A percentile compares a stretch with the other conserved stretches of the same genome.
Conservation (phyloP, 2,888 invertebrate genomes). For the Adelphocoris suturalis region DNA sequence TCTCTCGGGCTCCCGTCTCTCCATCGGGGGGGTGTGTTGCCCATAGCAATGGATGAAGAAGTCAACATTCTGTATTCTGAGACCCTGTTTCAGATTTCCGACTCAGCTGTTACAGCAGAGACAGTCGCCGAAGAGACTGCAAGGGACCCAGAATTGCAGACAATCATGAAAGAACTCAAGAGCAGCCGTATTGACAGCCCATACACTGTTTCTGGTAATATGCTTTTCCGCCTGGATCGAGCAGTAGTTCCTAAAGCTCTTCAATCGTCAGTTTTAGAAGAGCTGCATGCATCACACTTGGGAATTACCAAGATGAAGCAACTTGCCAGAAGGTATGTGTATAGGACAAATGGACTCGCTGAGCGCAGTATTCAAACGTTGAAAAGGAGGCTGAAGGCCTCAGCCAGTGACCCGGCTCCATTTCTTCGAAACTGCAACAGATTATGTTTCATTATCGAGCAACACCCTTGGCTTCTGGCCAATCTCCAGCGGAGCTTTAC, state of each 20-base stretch:
- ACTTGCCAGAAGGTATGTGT: slow-evolving; percentile 74
- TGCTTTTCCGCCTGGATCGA: slow-evolving; percentile 21
- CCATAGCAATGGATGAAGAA: slow-evolving; percentile 33
- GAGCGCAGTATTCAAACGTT: no score
- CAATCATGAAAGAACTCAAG: not conserved
- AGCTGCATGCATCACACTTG: slow-evolving; percentile 13
- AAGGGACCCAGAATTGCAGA: not conserved
- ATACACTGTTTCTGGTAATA: not conserved
- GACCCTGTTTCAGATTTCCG: slow-evolving; percentile 8
- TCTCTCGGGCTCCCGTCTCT: slow-evolving; percentile 45
- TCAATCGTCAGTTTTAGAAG: not conserved
- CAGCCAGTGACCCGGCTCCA: no score
- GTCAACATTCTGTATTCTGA: not conserved
- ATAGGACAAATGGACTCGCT: no score
- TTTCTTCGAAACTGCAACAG: no score
- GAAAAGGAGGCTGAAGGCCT: no score
- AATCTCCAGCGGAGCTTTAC: no score
- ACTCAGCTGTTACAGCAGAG: not conserved
- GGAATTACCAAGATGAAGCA: slow-evolving; percentile 76
- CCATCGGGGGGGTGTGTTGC: not conserved
- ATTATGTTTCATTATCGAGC: no score
- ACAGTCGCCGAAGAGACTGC: slow-evolving; percentile 17
- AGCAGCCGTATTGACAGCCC: not conserved
- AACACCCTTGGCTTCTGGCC: no score
- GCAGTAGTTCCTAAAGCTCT: not conserved